Evolutionary conservation across 2,888 invertebrate genomes (phyloP), one percentile per base, ranked within the genome.

Genomic region (Cheilosia vernalis): DNA sequence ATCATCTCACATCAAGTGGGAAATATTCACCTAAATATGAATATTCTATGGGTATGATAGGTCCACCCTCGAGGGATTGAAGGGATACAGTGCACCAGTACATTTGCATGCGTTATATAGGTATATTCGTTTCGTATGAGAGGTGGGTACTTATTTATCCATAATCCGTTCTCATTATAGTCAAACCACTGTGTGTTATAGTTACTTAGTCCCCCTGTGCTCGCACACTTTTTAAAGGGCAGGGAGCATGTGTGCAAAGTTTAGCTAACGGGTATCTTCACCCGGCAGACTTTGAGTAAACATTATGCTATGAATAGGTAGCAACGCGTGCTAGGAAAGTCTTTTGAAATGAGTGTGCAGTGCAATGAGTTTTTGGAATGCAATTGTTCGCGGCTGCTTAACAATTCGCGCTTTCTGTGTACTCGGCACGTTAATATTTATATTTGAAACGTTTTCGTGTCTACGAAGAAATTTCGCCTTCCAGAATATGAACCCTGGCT

Each of bases 121-220:
- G 10, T 33, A 13, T 37, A 37, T 30, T 30, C 9, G 30, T 9
- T 30, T 30, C 30, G 30, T 9, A 9, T 30, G 9, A 30, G 9
- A 13, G 37, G 13, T 13, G 4, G 60, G 83, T 67, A 67, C 76
- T 80, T 72, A 80, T 80, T 80, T 72, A 81, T 80, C 70, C 70
- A 70, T 70, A 70, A 78, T 78, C 63, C 70, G 58, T 63, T 63
- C 78, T 81, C 81, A 85, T 85, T 85, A 85, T 76, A 66, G 66
- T 80, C 47, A 76, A 63, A 27, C 66, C 58, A 44, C 67, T 40
- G 51, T 51, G 53, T 21, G 51, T 42, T 15, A 24, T 30, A 51
- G n/a, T n/a, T n/a, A n/a, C n/a, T n/a, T n/a, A n/a, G 37, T 60
- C 64, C 60, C 51, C 42, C 37, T 37, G 42, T 21, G 51, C 13